Base-by-base conservation (phyloP, 2,888 invertebrate genomes). In the Trisateles emortualis region DNA sequence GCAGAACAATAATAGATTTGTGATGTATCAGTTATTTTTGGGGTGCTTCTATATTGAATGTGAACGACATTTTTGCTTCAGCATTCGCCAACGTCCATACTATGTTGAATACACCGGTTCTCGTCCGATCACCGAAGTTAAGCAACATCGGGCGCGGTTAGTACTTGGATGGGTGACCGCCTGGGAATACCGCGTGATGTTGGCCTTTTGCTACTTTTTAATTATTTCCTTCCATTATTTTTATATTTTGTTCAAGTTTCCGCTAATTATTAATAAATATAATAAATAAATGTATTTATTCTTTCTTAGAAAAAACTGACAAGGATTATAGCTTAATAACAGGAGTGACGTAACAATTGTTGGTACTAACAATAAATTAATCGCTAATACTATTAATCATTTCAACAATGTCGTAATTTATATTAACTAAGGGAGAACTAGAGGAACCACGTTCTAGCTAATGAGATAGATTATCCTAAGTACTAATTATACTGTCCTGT, bases 61-160 rank as follows among this genome's bases (percentile, higher is more conserved):
- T n/a, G n/a, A n/a, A n/a, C n/a, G n/a, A n/a, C n/a, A n/a, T n/a
- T n/a, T n/a, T n/a, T n/a, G n/a, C n/a, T n/a, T n/a, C n/a, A n/a
- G n/a, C 22, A 22, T 22, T 22, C 49, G 74, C 74, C 75, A 76
- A 78, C 78, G 84, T 84, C 83, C 85, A 86, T 84, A 87, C 86
- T 78, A 86, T 77, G 85, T 85, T 87, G 85, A 86, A 84, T 64
- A 84, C 85, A 85, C 86, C 86, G 86, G 84, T 86, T 87, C 86
- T 86, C 86, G 87, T 87, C 87, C 87, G 87, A 88, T 87, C 87
- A 88, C 87, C 86, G 87, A 86, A 86, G 86, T 86, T 84, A 87
- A 86, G 85, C 87, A 87, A 84, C 85, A 79, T 87, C 83, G 87
- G 87, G 86, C 87, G 86, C 74, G 83, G 84, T 87, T 84, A 87